A percentile compares a stretch with the other conserved stretches of the same genome.
phyloP scores from a whole-genome alignment of 2,888 invertebrate genomes.

The Nephrotoma flavescens region DNA sequence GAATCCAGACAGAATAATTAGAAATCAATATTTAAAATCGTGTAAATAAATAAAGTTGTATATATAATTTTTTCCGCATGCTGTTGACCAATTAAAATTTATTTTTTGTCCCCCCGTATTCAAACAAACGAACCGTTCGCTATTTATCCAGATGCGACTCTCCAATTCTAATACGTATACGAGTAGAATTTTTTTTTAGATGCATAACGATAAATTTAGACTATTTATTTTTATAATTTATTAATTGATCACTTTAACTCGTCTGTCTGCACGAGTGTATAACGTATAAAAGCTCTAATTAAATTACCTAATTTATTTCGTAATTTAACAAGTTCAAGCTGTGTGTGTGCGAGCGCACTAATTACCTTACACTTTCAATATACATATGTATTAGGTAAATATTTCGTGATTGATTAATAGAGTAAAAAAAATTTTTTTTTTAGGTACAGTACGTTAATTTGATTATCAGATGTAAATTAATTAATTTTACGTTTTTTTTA shows the following conservation, averaged over 20 bases:
- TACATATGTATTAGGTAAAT: background rate
- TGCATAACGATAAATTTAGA: background rate
- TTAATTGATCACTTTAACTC: background rate
- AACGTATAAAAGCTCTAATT: background rate
- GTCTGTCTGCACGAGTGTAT: background rate
- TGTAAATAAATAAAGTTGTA: background rate
- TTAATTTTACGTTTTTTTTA: too few species aligned
- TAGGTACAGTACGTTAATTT: background rate
- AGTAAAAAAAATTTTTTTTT: background rate
- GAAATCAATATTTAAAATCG: background rate
- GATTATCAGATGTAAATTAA: background rate
- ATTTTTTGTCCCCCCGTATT: background rate
- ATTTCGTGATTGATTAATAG: background rate
- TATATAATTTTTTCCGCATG: background rate
- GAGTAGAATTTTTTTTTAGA: background rate
- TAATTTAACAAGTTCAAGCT: background rate
- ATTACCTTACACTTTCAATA: background rate
- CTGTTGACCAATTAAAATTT: background rate
- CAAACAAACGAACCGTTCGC: background rate
- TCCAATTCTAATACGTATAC: background rate
- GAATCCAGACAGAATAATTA: background rate
- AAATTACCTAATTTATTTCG: background rate
- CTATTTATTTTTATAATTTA: background rate
- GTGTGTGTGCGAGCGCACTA: background rate
- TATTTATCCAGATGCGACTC: background rate